phyloP scores from a whole-genome alignment of 2,797 vertebrate genomes.

The Macropodus opercularis region DNA sequence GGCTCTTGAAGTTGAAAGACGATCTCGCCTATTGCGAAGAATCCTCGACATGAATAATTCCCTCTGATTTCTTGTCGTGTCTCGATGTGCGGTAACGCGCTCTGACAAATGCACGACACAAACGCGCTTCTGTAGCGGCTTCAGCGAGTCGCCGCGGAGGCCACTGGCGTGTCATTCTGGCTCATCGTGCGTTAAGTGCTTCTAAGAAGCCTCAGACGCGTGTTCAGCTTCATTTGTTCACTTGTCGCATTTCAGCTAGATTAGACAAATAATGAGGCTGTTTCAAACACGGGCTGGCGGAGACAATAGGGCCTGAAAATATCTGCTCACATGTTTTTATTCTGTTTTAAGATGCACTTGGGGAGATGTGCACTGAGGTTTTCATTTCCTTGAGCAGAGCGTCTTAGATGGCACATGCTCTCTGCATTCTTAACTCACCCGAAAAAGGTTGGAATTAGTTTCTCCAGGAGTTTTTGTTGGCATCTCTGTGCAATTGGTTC shows the following conservation, averaged over 20 bases:
- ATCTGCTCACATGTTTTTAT: neutral
- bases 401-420: neutral
- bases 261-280: conserved; percentile 20
- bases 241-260: conserved; percentile 17
- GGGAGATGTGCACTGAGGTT: neutral
- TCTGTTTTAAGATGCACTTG: neutral
- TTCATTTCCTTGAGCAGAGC: neutral
- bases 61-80: conserved; percentile 24
- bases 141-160: conserved; percentile 10
- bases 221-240: conserved; percentile 14
- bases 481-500: neutral
- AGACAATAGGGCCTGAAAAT: conserved; percentile 13
- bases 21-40: conserved; percentile 21
- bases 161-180: conserved; percentile 7
- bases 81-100: conserved; percentile 23
- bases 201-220: neutral
- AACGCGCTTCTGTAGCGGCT: too few species aligned
- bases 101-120: conserved; percentile 29
- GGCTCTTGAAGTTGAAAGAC: conserved; percentile 27
- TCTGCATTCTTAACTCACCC: neutral
- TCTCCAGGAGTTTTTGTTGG: too few species aligned
- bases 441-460: neutral
- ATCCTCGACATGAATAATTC: conserved; percentile 57
- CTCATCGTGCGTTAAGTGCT: conserved; percentile 1
- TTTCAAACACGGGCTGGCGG: conserved; percentile 18